A percentile compares a stretch with the other conserved stretches of the same genome.
phyloP scores from a whole-genome alignment of 2,113 vertebrate genomes.

The Ariopsis seemanni region DNA sequence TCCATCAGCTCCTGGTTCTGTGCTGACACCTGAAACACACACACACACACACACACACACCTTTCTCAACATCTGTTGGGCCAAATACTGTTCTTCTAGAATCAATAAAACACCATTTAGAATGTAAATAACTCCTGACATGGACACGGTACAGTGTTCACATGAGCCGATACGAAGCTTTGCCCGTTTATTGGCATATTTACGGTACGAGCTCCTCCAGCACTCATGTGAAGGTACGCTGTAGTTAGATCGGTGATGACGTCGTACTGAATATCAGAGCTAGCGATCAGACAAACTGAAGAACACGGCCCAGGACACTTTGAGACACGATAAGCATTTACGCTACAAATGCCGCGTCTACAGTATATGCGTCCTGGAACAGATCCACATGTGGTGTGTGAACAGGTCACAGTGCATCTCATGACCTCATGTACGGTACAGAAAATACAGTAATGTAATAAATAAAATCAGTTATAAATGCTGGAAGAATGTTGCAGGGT shows the following conservation, averaged over 20 bases:
- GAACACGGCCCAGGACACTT: too few species aligned
- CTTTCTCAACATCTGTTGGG: not conserved
- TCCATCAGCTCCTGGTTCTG: slow-evolving; percentile 97
- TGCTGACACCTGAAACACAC: slow-evolving; percentile 78
- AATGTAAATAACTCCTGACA: not conserved
- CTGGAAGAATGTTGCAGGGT: too few species aligned
- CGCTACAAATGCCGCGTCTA: too few species aligned
- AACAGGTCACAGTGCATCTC: not conserved
- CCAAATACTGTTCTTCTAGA: not conserved
- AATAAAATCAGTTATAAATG: not conserved
- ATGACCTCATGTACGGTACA: not conserved
- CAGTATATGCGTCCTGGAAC: too few species aligned
- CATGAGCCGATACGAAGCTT: too few species aligned
- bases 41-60: not conserved
- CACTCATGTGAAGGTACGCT: not conserved
- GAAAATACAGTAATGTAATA: not conserved
- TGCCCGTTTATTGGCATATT: not conserved
- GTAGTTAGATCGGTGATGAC: too few species aligned
- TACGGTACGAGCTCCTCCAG: not conserved
- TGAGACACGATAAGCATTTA: too few species aligned
- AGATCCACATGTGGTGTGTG: too few species aligned
- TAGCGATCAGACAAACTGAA: too few species aligned
- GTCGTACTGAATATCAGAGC: too few species aligned
- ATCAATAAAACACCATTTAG: not conserved
- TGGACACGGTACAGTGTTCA: not conserved